Conservation (phyloP, 2,113 vertebrate genomes). For the Anhinga anhinga region DNA sequence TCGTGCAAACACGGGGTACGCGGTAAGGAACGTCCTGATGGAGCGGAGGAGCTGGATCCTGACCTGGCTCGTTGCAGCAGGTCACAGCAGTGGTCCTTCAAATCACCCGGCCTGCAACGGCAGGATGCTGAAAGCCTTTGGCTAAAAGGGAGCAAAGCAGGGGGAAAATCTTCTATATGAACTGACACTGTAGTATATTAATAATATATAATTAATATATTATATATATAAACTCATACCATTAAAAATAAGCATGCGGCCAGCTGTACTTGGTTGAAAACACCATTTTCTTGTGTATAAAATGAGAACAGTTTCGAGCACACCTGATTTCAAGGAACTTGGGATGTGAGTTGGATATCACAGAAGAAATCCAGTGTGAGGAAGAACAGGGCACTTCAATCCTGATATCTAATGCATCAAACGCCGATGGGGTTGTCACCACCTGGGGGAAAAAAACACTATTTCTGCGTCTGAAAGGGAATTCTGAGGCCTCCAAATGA, state of each 20-base stretch:
- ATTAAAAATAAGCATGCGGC: neutral
- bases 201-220: fast-evolving
- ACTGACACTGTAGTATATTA: neutral
- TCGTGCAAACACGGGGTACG: fast-evolving
- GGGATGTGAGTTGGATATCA: neutral
- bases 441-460: neutral
- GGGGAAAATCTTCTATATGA: fast-evolving
- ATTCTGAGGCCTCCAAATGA: neutral
- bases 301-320: neutral
- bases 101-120: neutral
- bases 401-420: neutral
- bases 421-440: neutral
- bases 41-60: neutral
- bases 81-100: neutral
- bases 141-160: neutral
- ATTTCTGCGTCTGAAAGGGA: neutral
- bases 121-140: neutral
- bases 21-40: neutral
- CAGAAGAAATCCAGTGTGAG: neutral
- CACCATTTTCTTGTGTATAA: neutral
- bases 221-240: neutral
- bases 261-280: neutral
- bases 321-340: neutral
- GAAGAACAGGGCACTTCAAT: neutral
- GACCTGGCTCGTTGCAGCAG: fast-evolving